A percentile compares a stretch with the other conserved stretches of the same genome.
These are phyloP conservation scores for Dioctria linearis DNA, from an alignment of 2,888 invertebrate species.

Conservation along the genomic window DNA sequence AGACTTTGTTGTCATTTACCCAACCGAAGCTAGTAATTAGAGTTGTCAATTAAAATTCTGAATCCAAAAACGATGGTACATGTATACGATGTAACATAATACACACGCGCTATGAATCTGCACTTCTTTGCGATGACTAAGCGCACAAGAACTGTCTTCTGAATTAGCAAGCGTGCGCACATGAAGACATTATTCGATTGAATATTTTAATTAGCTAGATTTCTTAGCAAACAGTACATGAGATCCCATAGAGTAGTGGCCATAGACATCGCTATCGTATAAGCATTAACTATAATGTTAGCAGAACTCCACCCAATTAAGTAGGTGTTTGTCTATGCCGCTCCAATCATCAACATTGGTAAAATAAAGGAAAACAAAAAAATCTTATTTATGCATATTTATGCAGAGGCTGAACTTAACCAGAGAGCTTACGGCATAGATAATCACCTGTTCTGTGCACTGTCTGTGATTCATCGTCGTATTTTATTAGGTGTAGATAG, in stretches of 20 bases:
- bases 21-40: conserved; percentile 13
- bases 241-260: background rate
- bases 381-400: conserved; percentile 23
- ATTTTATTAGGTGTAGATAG: background rate
- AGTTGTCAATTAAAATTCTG: conserved; percentile 28
- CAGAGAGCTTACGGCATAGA: conserved; percentile 7
- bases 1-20: no score
- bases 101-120: background rate
- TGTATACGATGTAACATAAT: no score
- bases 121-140: conserved; percentile 32
- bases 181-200: conserved; percentile 39
- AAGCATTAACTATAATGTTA: background rate
- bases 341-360: conserved; percentile 41
- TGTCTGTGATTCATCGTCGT: conserved; percentile 35
- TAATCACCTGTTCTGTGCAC: conserved; percentile 39
- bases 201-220: conserved; percentile 31
- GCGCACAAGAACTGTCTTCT: conserved; percentile 21
- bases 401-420: conserved; percentile 20
- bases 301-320: conserved; percentile 15
- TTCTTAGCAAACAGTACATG: background rate
- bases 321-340: conserved; percentile 35
- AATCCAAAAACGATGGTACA: background rate
- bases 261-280: background rate
- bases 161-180: conserved; percentile 4
- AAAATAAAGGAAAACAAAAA: conserved; percentile 21